Base-by-base conservation (phyloP, 2,888 invertebrate species). In the Parnassius mnemosyne region DNA sequence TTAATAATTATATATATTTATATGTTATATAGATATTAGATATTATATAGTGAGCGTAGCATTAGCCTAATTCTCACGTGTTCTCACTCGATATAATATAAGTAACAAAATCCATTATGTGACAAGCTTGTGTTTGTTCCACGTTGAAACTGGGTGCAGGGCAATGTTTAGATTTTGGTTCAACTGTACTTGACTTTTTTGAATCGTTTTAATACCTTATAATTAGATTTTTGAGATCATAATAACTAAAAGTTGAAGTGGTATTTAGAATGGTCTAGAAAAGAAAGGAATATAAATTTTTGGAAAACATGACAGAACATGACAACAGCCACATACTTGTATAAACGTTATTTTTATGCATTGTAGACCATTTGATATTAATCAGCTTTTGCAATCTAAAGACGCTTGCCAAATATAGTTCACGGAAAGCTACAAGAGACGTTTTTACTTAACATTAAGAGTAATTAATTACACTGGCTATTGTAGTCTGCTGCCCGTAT, bases 111-210 rank as follows among this genome's bases (percentile, higher is more conserved):
- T 13, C 43, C 11, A 13, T 57, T 47, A 12, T n/a, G 62, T 58
- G 54, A 54, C 51, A 63, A 63, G 62, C 62, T 54, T 44, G 62
- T 63, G 62, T 25, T 41, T 41, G 3, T n/a, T 58, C 20, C n/a
- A 46, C 34, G 1, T 42, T 46, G 52, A 10, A 47, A 42, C 41
- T 53, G 60, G 47, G 53, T 42, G 60, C 60, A 34, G 7, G 43
- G 49, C 13, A 11, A 58, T 50, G 11, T 54, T 49, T 44, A 13
- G 57, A 58, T 55, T 58, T 54, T 20, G 54, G 58, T 58, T 51
- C 57, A 50, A 34, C 7, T 34, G 34, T 34, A 7, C 3, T 34
- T 34, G 34, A 34, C 5, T 5, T 34, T 34, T 20, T 20, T 20
- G 20, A 20, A 20, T 20, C 2, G 0, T 20, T 20, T 20, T 20